Conservation (phyloP, 2,113 vertebrate species). For the Pristiophorus japonicus region DNA sequence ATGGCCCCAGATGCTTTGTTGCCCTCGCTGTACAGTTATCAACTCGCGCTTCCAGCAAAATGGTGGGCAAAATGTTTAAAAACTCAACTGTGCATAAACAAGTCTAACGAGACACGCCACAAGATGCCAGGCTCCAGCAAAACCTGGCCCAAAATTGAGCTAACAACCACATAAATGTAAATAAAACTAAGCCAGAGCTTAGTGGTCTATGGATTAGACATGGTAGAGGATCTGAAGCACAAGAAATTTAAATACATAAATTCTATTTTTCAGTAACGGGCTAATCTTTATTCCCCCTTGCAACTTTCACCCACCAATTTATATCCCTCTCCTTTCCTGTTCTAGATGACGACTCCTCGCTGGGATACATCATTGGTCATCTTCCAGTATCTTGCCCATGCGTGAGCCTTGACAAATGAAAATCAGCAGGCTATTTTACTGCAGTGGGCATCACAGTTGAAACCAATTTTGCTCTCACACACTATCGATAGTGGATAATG, state of each 20-base stretch:
- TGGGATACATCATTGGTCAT: not conserved
- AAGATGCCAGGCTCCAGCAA: too few species aligned
- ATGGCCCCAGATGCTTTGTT: too few species aligned
- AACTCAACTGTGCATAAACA: too few species aligned
- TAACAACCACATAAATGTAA: not conserved
- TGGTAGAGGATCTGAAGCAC: not conserved
- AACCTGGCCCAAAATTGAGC: too few species aligned
- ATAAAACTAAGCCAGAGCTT: not conserved
- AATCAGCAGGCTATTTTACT: not conserved
- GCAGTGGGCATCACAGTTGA: not conserved
- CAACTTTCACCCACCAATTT: not conserved
- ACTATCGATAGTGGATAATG: not conserved
- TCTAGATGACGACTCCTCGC: not conserved
- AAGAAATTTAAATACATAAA: not conserved
- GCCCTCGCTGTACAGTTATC: too few species aligned
- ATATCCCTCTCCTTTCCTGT: not conserved
- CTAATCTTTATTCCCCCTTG: not conserved
- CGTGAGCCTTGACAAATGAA: not conserved
- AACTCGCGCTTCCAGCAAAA: too few species aligned
- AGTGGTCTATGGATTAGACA: not conserved
- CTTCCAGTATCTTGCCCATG: not conserved
- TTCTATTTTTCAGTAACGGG: not conserved
- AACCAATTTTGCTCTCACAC: not conserved
- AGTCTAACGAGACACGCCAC: too few species aligned
- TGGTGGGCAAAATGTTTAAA: too few species aligned